Evolutionary conservation across 2,113 vertebrate genomes (phyloP), one percentile per base, ranked within the genome.

Genomic region (Periophthalmus modestus): DNA sequence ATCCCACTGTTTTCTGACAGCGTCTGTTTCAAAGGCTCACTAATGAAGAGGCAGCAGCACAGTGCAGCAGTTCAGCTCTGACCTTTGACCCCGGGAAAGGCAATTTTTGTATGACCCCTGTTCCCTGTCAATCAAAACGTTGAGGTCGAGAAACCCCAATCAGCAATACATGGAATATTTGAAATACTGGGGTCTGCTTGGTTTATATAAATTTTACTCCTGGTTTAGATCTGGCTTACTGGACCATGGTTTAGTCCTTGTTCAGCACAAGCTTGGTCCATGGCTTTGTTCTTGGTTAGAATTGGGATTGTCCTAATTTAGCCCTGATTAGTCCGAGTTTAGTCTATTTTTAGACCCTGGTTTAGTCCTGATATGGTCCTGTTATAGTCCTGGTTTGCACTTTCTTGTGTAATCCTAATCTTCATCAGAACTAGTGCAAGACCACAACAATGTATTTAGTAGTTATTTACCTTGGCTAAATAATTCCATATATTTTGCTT

Each of bases 121-220:
- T 81, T 80, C 68, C 63, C 78, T 73, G 87, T 85, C 91, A 85
- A 63, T 90, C 82, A 90, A 71, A 84, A 68, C 36, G 62, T 65
- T 71, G 34, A 58, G 24, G 36, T 14, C 77, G 66, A 81, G 46
- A 55, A 28, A 73, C 54, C 33, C 71, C 71, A 66, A 79, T 65
- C 50, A 62, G 28, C 66, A 39, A 24, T 46, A 55, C 21, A 39
- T 62, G 75, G 79, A 81, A 74, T 11, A 50, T 90, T 78, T 87
- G 82, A 28, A 59, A 28, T 28, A 14, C 57, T 6, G 57, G 13
- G 57, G 12, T 28, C 3, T 14, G 28, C 28, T 28, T 28, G 1
- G 12, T 28, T 57, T 28, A 15, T 59, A 16, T 28, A 23, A 15
- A 28, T 59, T 59, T 59, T 21, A 15, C 11, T 14, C 13, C 12